Evolutionary conservation across 2,888 invertebrate genomes (phyloP).

Genomic region (Daptonema setosum): DNA sequence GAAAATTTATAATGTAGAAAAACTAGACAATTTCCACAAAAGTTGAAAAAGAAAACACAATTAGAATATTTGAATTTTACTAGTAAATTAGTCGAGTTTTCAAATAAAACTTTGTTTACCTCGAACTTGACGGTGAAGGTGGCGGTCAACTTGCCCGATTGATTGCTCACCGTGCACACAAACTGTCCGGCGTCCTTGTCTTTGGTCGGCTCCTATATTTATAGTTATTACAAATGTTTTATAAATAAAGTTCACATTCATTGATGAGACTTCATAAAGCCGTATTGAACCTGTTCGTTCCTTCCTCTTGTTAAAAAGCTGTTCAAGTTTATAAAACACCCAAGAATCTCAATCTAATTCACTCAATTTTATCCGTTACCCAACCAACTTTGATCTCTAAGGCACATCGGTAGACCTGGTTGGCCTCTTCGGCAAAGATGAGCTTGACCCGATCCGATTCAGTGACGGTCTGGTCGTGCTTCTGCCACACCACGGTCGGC

Average conservation of each 20-base stretch:
- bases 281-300: no score
- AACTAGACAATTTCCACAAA: no score
- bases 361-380: no score
- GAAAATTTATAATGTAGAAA: no score
- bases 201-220: constrained; percentile 59
- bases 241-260: no score
- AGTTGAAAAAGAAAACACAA: neutral
- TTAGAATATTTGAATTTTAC: neutral
- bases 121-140: constrained; percentile 29
- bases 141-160: constrained; percentile 27
- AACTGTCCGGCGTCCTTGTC: constrained; percentile 37
- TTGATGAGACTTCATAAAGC: no score
- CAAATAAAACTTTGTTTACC: neutral
- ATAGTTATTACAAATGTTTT: no score
- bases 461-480: constrained; percentile 48
- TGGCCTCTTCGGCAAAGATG: constrained; percentile 18
- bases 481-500: constrained; percentile 81
- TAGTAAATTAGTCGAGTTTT: neutral
- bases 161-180: constrained; percentile 27
- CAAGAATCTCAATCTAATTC: no score
- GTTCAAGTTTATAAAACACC: no score
- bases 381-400: constrained; percentile 21
- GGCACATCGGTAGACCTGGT: constrained; percentile 22
- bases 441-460: constrained; percentile 26
- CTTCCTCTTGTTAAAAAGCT: no score